Percentiles rank a stretch among this genome's conserved stretches.
These are phyloP conservation scores for Perizoma affinitatum DNA, from an alignment of 2,888 invertebrate genomes.

Conservation along the genomic window DNA sequence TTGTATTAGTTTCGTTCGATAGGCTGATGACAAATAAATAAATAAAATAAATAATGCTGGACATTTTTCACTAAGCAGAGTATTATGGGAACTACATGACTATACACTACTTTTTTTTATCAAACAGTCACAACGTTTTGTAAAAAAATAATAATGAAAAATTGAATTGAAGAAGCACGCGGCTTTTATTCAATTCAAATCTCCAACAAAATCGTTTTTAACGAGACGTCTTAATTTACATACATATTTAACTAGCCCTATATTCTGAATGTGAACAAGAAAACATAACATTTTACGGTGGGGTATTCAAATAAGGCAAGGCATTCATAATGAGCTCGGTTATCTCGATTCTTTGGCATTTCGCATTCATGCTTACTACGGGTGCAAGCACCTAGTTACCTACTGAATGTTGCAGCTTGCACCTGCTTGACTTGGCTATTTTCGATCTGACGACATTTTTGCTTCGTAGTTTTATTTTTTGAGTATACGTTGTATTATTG, in stretches of 20 bases:
- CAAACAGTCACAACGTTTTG: no score
- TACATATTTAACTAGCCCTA: constrained; percentile 8
- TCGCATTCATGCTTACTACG: constrained; percentile 1
- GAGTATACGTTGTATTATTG: background rate
- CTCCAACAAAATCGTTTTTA: constrained; percentile 7
- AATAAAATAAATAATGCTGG: no score
- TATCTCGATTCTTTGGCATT: constrained; percentile 17
- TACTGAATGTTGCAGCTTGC: constrained; percentile 11
- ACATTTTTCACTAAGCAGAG: no score
- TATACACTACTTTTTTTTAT: no score
- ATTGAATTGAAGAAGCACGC: no score
- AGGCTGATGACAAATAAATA: no score
- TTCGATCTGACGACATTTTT: constrained; percentile 12
- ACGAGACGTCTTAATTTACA: constrained; percentile 8
- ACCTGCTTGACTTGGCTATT: constrained; percentile 16
- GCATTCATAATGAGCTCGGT: constrained; percentile 18
- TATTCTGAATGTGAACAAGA: background rate
- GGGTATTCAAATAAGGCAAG: constrained; percentile 23
- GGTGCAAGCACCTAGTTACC: background rate
- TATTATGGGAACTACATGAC: no score
- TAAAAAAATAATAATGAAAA: no score
- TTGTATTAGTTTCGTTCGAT: no score
- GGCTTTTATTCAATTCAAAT: background rate
- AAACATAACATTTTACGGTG: constrained; percentile 14
- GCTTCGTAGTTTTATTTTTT: constrained; percentile 5